phyloP scores from a whole-genome alignment of 2,113 vertebrate genomes.

The Piprites chloris region DNA sequence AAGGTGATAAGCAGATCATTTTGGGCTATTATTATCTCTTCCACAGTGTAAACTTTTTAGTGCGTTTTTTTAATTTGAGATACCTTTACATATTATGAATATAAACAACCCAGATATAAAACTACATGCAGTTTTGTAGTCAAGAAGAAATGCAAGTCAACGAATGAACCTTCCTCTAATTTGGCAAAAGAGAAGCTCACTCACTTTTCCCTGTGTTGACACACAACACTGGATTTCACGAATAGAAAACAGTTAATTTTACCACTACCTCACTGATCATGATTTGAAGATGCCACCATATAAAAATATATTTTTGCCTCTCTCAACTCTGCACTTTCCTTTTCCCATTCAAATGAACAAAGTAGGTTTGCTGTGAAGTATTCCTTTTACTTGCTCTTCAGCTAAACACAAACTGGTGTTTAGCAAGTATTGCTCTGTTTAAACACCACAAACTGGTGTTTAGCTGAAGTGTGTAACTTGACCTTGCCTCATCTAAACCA shows the following conservation, averaged over 20 bases:
- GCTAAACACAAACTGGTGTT: background rate
- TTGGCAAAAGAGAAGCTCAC: background rate
- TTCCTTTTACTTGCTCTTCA: background rate
- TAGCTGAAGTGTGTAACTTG: background rate
- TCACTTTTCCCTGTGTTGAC: background rate
- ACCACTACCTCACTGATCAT: background rate
- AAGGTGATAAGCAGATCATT: background rate
- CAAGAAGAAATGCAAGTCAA: background rate
- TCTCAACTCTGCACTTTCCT: background rate
- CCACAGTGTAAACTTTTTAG: background rate
- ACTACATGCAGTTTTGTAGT: background rate
- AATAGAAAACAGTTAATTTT: background rate
- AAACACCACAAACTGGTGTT: background rate
- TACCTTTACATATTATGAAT: background rate
- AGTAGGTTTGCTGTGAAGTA: background rate
- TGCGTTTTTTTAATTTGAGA: background rate
- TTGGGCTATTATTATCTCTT: background rate
- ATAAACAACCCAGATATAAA: background rate
- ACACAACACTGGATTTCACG: background rate
- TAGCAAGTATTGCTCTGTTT: too few species aligned
- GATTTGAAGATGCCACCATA: background rate
- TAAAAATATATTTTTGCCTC: background rate
- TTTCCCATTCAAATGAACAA: background rate
- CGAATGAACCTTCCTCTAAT: background rate
- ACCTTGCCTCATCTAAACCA: background rate